Evolutionary conservation across 2,888 invertebrate species (phyloP).

Genomic region (Phrixothrix hirtus): DNA sequence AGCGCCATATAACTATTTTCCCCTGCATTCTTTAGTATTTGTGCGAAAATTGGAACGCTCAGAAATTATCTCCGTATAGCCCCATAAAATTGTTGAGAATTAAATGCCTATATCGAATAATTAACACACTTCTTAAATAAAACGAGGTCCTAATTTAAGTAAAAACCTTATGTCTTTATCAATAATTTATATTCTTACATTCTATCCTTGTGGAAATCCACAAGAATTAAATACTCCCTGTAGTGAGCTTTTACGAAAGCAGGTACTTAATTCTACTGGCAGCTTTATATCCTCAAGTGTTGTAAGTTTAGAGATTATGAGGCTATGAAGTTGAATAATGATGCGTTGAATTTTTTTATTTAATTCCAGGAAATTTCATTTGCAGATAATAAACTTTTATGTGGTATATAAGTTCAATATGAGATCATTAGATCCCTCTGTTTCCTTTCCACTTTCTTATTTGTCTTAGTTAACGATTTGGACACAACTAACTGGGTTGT

Average conservation of each 20-base stretch:
- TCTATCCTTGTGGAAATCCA: conserved; percentile 8
- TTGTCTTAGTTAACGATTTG: conserved; percentile 20
- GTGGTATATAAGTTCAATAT: too few species aligned
- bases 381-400: too few species aligned
- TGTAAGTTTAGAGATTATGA: conserved; percentile 6
- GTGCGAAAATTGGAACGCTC: conserved; percentile 8
- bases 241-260: neutral
- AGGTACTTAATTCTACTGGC: conserved; percentile 12
- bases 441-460: conserved; percentile 12
- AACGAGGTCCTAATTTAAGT: too few species aligned
- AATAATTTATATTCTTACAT: conserved; percentile 2
- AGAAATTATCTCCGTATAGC: too few species aligned
- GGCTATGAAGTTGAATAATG: conserved; percentile 4
- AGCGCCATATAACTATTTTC: conserved; percentile 14
- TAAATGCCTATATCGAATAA: conserved; percentile 8
- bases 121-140: too few species aligned
- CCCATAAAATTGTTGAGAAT: conserved; percentile 1
- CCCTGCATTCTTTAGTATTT: conserved; percentile 13
- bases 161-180: too few species aligned
- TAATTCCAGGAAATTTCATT: conserved; percentile 3
- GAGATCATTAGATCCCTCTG: conserved; percentile 1
- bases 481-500: conserved; percentile 17
- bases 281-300: conserved; percentile 7
- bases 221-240: conserved; percentile 12
- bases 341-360: neutral